Conservation (phyloP, 35 echinoderm and acorn worm genomes). For the Apostichopus japonicus region DNA sequence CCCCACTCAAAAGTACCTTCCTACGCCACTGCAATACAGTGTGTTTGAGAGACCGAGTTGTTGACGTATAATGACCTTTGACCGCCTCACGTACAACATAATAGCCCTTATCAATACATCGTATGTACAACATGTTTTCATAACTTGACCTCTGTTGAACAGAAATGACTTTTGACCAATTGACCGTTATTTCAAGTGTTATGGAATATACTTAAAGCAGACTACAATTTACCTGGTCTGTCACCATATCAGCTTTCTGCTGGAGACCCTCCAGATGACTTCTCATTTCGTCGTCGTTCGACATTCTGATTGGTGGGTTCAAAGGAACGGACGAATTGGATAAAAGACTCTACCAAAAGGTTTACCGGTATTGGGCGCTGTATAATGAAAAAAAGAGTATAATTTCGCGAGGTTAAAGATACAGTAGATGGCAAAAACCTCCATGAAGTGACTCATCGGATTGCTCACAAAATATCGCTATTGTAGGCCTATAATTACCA, state of each 20-base stretch:
- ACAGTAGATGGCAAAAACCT: no score
- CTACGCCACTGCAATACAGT: no score
- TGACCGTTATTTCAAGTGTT: no score
- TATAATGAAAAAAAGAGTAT: background rate
- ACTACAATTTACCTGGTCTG: constrained; percentile 20
- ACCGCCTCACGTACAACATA: background rate
- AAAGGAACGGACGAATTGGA: background rate
- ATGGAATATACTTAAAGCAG: no score
- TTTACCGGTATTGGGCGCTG: background rate
- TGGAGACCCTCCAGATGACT: constrained; percentile 13
- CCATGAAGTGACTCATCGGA: no score
- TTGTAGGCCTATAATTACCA: no score
- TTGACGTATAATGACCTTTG: background rate
- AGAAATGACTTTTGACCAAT: no score
- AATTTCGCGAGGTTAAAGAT: no score
- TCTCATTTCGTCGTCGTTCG: constrained; percentile 42
- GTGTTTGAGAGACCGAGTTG: background rate
- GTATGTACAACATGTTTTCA: no score
- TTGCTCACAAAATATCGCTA: no score
- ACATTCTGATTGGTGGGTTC: constrained; percentile 23
- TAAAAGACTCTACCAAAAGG: background rate
- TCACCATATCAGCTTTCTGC: constrained; percentile 36
- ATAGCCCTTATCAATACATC: no score
- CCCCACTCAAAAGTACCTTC: background rate
- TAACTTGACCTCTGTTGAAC: no score